Conservation (phyloP, 2,797 vertebrate genomes). For the Coluber constrictor region DNA sequence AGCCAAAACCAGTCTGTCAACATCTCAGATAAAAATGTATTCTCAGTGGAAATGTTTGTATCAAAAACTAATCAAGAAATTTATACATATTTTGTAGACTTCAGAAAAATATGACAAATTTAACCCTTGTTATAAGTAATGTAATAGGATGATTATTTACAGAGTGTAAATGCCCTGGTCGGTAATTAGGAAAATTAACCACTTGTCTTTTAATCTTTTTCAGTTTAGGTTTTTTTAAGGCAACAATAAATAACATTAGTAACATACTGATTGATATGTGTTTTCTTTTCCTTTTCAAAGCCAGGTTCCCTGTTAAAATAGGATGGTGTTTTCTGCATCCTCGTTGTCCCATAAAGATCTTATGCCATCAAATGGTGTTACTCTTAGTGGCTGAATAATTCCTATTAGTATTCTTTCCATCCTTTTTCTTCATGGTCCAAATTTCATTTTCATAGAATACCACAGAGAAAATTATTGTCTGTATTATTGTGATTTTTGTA, state of each 20-base stretch:
- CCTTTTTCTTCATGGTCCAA: not conserved
- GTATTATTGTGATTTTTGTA: not conserved
- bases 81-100: not conserved
- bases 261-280: not conserved
- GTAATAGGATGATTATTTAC: not conserved
- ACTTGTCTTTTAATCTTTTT: not conserved
- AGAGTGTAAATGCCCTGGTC: not conserved
- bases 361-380: not conserved
- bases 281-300: not conserved
- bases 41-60: conserved; percentile 32
- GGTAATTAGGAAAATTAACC: not conserved
- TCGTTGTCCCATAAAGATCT: not conserved
- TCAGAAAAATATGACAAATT: conserved; percentile 19
- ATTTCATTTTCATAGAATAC: not conserved
- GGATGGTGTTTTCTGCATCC: not conserved
- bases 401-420: not conserved
- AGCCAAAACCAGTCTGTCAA: conserved; percentile 32
- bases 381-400: not conserved
- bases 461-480: not conserved
- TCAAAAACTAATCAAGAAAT: conserved; percentile 30
- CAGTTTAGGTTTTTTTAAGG: not conserved
- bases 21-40: conserved; percentile 42
- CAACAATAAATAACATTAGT: not conserved
- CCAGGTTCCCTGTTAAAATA: not conserved
- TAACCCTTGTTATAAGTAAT: not conserved